Percentiles rank a stretch among this genome's conserved stretches.
phyloP scores from a whole-genome alignment of 1,140 invertebrate genomes.

The Melitaea cinxia region DNA sequence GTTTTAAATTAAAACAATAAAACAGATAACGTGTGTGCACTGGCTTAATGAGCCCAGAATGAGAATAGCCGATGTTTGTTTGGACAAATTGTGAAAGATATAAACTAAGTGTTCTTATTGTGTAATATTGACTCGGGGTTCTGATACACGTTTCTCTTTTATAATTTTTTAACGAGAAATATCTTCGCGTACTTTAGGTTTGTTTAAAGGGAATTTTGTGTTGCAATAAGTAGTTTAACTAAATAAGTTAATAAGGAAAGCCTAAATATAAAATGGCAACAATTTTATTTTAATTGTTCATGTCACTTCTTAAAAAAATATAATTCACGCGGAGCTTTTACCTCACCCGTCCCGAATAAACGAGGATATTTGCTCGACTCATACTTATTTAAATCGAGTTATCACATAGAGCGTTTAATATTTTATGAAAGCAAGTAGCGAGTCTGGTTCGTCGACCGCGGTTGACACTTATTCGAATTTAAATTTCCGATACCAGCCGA shows the following conservation, averaged over 20 bases:
- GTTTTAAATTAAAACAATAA: slow-evolving; percentile 62
- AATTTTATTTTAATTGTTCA: too few relatives aligned
- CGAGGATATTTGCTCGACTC: slow-evolving; percentile 22
- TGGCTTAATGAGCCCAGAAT: slow-evolving; percentile 49
- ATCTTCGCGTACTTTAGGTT: background rate
- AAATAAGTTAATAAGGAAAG: too few relatives aligned
- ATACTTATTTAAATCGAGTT: slow-evolving; percentile 35
- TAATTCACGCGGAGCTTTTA: background rate
- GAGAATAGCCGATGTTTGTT: slow-evolving; percentile 51
- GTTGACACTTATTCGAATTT: slow-evolving; percentile 46
- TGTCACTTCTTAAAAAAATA: background rate
- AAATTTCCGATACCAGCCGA: slow-evolving; percentile 46
- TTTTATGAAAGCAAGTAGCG: slow-evolving; percentile 41
- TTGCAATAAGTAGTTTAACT: too few relatives aligned
- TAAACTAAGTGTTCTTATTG: slow-evolving; percentile 47
- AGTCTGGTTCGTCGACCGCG: slow-evolving; percentile 41
- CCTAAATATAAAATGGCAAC: too few relatives aligned
- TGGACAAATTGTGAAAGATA: slow-evolving; percentile 53
- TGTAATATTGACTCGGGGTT: slow-evolving; percentile 48
- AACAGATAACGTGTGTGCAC: slow-evolving; percentile 48
- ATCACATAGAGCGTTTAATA: slow-evolving; percentile 41
- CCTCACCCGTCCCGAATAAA: background rate
- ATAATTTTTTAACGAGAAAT: slow-evolving; percentile 13
- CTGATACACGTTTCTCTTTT: slow-evolving; percentile 36
- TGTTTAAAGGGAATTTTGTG: too few relatives aligned